These are phyloP conservation scores for Ammodytes marinus DNA, from an alignment of 2,113 vertebrate genomes.

Conservation along the genomic window DNA sequence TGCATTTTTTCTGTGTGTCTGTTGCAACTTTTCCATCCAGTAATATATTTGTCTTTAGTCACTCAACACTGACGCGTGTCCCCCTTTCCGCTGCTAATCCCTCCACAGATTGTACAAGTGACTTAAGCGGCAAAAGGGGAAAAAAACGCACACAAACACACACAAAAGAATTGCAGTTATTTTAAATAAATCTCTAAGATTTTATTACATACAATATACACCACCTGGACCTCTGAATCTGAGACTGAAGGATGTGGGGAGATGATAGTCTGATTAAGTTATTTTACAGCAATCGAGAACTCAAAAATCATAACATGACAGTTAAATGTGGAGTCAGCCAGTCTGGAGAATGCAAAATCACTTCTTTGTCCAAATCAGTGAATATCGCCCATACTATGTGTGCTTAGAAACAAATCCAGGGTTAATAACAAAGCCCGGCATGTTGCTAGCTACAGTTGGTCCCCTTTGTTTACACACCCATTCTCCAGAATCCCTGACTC, in stretches of 20 bases:
- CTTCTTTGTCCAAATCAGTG: no score
- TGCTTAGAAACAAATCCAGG: no score
- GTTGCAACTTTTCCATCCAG: constrained; percentile 51
- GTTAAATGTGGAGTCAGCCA: not conserved
- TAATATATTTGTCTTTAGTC: constrained; percentile 65
- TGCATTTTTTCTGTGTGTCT: constrained; percentile 40
- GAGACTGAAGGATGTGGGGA: constrained; percentile 55
- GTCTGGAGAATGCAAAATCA: no score
- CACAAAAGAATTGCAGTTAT: constrained; percentile 20
- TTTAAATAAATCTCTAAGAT: constrained; percentile 76
- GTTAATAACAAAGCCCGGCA: no score
- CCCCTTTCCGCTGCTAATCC: constrained; percentile 62
- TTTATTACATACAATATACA: constrained; percentile 80
- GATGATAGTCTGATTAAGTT: constrained; percentile 16
- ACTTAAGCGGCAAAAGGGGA: constrained; percentile 36
- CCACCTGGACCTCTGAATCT: constrained; percentile 59
- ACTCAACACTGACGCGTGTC: constrained; percentile 63
- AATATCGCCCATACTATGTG: no score
- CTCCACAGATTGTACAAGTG: constrained; percentile 49
- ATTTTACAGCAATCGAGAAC: constrained; percentile 57
- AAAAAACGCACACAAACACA: constrained; percentile 11
- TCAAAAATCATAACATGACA: constrained; percentile 11
- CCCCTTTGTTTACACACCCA: no score
- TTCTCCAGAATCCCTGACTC: no score
- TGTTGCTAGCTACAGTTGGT: no score